Evolutionary conservation across 2,113 vertebrate genomes (phyloP).

Genomic region (Camelus dromedarius): DNA sequence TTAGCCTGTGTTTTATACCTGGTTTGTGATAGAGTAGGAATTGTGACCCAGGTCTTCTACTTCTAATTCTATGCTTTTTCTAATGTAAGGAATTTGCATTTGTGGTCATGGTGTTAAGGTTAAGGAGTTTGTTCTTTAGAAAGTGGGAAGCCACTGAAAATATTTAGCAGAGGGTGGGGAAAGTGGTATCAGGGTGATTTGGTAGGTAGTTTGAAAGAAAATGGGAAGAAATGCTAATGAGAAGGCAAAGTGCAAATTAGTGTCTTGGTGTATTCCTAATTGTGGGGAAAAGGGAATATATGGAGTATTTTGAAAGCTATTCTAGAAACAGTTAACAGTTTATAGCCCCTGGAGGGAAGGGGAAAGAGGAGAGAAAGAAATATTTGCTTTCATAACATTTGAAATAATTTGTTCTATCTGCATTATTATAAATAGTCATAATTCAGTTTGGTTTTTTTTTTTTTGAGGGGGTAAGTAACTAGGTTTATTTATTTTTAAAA

Average conservation of each 20-base stretch:
- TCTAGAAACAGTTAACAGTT: neutral
- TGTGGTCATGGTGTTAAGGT: neutral
- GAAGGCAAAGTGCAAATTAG: neutral
- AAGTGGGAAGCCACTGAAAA: neutral
- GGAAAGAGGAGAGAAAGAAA: neutral
- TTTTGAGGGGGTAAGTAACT: too few species aligned
- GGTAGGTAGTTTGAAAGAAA: neutral
- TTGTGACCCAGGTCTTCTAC: neutral
- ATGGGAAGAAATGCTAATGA: neutral
- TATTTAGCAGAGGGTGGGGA: neutral
- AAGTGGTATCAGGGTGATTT: neutral
- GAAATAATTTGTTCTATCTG: neutral
- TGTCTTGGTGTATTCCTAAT: neutral
- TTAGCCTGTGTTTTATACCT: neutral
- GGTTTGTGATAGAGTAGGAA: neutral
- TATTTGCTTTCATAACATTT: neutral
- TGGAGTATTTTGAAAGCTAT: neutral
- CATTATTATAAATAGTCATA: neutral
- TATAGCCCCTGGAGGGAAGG: neutral
- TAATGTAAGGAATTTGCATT: neutral
- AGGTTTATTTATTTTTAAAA: too few species aligned
- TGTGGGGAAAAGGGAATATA: neutral
- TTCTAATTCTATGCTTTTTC: neutral
- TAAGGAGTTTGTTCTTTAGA: neutral
- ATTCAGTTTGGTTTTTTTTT: neutral